Base-by-base conservation (phyloP, 2,113 vertebrate genomes). In the Vidua chalybeata region DNA sequence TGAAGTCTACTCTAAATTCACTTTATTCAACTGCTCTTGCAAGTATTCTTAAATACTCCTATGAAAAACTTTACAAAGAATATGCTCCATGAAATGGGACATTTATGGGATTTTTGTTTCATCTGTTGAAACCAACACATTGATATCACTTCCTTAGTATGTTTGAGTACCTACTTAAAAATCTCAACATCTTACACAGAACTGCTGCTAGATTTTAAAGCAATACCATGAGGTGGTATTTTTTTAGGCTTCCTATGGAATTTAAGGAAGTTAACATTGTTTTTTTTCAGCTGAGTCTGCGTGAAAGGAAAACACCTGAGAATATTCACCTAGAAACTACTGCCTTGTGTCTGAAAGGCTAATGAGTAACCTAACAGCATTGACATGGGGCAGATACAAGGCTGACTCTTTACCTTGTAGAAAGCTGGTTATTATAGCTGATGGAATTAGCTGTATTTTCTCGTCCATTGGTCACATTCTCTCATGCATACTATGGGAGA, bases 401-500 rank as follows among this genome's bases (percentile, higher is more conserved):
- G 95, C 95, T 91, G 48, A 59, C 87, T 93, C 90, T 96, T 97
- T 97, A 97, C 97, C 96, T 97, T 95, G 95, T 82, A 91, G 92
- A 94, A 94, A 97, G 96, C 43, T 97, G 95, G 94, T 90, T 91
- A 96, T 88, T 97, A 88, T 0, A 96, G 94, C 91, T 96, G 97
- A 91, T 0, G 78, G 81, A 85, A 92, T 96, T 93, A 96, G 94
- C 41, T 97, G 94, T 94, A 46, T 95, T 94, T 94, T 94, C 96
- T 96, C 68, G 73, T 97, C 96, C 94, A 91, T 79, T 84, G 97
- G 90, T 95, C 94, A 96, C 96, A 96, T 93, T 96, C 90, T 95
- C 71, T 96, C 93, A 92, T 97, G 96, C 86, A 96, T 93, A 95
- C 92, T 96, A 97, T 93, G 94, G 94, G 96, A 96, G 94, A 90